These are phyloP conservation scores for Palythoa heliodiscus DNA, from an alignment of 92 coral and sea anemone species.

Conservation along the genomic window DNA sequence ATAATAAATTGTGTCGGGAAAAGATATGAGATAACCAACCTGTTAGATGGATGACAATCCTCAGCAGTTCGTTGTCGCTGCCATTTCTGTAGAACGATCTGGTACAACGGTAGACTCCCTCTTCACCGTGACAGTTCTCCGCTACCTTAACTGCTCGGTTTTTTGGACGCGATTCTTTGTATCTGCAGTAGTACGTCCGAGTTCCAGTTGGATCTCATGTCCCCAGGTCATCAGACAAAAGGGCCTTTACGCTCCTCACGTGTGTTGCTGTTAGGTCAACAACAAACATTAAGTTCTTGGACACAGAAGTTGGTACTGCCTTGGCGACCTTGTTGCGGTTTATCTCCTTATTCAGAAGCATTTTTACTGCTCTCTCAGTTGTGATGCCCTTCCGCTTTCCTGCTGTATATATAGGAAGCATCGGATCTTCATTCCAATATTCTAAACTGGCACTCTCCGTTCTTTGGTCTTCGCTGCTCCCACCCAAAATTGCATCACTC, in stretches of 20 bases:
- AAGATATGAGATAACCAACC: constrained; percentile 30
- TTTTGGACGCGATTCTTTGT: constrained; percentile 36
- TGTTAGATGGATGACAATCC: constrained; percentile 45
- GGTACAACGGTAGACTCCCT: constrained; percentile 42
- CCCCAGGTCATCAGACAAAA: constrained; percentile 57
- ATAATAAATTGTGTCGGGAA: constrained; percentile 7
- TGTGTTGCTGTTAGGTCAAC: constrained; percentile 52
- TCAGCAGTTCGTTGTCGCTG: constrained; percentile 53
- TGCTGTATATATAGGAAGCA: constrained; percentile 42
- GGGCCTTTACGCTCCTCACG: constrained; percentile 48
- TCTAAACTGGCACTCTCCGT: not conserved
- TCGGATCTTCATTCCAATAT: constrained; percentile 49
- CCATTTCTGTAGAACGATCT: constrained; percentile 50
- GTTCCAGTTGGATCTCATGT: constrained; percentile 59
- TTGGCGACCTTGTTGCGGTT: constrained; percentile 36
- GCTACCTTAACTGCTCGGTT: constrained; percentile 34
- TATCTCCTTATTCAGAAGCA: constrained; percentile 44
- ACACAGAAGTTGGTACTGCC: constrained; percentile 48
- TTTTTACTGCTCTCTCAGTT: constrained; percentile 39
- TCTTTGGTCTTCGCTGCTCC: constrained; percentile 21
- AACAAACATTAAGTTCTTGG: constrained; percentile 41
- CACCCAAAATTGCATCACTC: not conserved
- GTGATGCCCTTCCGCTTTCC: constrained; percentile 41
- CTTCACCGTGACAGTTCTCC: constrained; percentile 40
- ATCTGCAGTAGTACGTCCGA: constrained; percentile 46